These are phyloP conservation scores for Blomia tropicalis DNA, from an alignment of 2,888 invertebrate genomes.

Conservation along the genomic window DNA sequence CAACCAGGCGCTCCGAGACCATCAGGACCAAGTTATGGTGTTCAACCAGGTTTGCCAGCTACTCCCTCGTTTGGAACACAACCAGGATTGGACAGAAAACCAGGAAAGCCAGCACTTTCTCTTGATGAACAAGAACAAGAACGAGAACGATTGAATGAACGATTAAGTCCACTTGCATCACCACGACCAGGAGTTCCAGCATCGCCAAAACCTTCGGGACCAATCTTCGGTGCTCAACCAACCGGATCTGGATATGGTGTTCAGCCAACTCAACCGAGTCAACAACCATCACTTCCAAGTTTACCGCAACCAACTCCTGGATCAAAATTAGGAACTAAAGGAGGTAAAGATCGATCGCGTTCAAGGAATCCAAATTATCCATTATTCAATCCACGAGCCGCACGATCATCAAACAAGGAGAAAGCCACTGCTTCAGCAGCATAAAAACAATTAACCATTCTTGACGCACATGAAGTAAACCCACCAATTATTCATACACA, in stretches of 20 bases:
- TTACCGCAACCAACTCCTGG: not conserved
- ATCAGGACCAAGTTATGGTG: not conserved
- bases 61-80: too few relatives aligned
- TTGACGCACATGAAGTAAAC: too few relatives aligned
- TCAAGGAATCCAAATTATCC: not conserved
- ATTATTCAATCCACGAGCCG: conserved; percentile 2
- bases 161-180: not conserved
- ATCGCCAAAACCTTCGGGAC: not conserved
- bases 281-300: not conserved
- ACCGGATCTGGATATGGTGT: not conserved
- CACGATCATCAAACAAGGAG: not conserved
- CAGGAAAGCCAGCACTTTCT: not conserved
- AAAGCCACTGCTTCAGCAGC: not conserved
- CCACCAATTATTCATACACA: not conserved
- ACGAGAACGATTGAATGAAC: not conserved
- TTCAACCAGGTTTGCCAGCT: not conserved
- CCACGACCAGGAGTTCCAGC: conserved; percentile 9
- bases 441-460: not conserved
- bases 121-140: not conserved
- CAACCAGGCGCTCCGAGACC: not conserved
- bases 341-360: not conserved
- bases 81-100: not conserved
- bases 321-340: not conserved
- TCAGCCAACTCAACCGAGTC: not conserved
- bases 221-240: not conserved